Percentiles rank a stretch among this genome's conserved stretches.
These are phyloP conservation scores for Pluvianellus socialis DNA, from an alignment of 2,113 vertebrate genomes.

Conservation along the genomic window DNA sequence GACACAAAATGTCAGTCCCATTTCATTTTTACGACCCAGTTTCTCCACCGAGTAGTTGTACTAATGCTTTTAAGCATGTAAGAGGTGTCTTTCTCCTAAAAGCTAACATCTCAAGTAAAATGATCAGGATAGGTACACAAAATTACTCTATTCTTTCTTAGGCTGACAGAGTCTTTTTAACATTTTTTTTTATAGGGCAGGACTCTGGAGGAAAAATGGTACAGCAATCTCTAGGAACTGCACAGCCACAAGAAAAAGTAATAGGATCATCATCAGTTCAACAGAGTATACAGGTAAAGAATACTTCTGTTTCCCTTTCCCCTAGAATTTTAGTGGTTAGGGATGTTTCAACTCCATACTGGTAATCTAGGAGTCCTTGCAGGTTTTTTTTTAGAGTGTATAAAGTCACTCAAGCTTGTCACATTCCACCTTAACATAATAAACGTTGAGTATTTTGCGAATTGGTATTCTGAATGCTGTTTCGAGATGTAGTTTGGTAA, in stretches of 20 bases:
- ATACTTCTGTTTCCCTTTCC: background rate
- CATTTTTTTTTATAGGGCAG: constrained; percentile 67
- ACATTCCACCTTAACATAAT: background rate
- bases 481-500: background rate
- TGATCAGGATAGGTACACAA: background rate
- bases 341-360: background rate
- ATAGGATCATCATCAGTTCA: constrained; percentile 71
- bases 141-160: background rate
- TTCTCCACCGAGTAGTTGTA: background rate
- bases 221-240: constrained; percentile 67
- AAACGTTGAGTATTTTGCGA: background rate
- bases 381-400: background rate
- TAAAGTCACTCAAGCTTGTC: background rate
- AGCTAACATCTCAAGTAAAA: background rate
- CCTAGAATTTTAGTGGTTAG: background rate
- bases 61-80: background rate
- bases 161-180: background rate
- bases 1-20: too few species aligned
- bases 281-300: constrained; percentile 71
- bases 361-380: background rate
- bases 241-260: constrained; percentile 72
- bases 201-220: constrained; percentile 76
- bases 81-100: background rate
- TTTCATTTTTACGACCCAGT: background rate
- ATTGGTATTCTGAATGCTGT: background rate